Base-by-base conservation (phyloP, 2,113 vertebrate species). In the Vicugna pacos region DNA sequence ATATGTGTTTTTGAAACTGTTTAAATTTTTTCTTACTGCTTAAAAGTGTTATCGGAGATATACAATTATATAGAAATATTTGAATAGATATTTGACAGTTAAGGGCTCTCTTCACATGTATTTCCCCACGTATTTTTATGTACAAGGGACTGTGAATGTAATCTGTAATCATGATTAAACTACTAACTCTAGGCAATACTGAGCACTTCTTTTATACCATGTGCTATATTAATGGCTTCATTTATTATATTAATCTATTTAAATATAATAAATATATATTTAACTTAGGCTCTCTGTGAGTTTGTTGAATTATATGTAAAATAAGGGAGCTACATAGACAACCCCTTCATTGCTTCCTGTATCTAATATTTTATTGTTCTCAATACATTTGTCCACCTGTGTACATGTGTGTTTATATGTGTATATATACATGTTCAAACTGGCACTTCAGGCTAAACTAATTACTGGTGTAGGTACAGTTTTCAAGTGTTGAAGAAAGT, bases 401-500 rank as follows among this genome's bases (percentile, higher is more conserved):
- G 35, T 93, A 64, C 22, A 10, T 58, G n/a, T 6, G 28, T 77
- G 32, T 3, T 75, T 69, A 15, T 70, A 52, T 70, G n/a, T 20
- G 46, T 72, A 0, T 8, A 35, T 72, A 0, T 8, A 35, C 14
- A 8, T 13, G 5, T 54, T 82, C n/a, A 20, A 38, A 19, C 4
- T 85, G 52, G 5, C 17, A 69, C 0, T 16, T 60, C 5, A 73
- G 10, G 11, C 89, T 86, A 80, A 67, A 76, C 60, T 80, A 93
- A 70, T 42, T 89, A 9, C n/a, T 81, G 16, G 10, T 70, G 70
- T 93, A 19, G 19, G 50, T 90, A 80, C 2, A 85, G 20, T 38
- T 90, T 48, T 80, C 32, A 87, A 92, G 24, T 54, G 90, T 77
- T 91, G 77, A 76, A 94, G 10, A 11, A 83, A 75, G 26, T 24